Percentiles rank a stretch among this genome's conserved stretches.
phyloP scores from a whole-genome alignment of 2,113 vertebrate species.

The Phylloscopus whistleri region DNA sequence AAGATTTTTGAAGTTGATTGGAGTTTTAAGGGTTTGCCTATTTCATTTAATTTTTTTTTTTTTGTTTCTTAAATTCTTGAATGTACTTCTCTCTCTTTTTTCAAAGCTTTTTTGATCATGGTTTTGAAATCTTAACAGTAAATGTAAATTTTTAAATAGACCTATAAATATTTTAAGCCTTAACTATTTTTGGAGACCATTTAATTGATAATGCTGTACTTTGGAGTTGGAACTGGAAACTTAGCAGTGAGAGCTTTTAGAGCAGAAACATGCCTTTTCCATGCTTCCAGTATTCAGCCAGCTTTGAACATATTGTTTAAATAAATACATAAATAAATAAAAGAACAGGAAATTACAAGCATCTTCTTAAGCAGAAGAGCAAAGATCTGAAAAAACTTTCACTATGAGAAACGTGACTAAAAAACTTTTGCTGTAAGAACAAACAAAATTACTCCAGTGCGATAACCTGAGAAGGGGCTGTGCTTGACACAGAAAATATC shows the following conservation, averaged over 20 bases:
- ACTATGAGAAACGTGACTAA: neutral
- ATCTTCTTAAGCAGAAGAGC: neutral
- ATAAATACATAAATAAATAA: neutral
- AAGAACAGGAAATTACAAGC: neutral
- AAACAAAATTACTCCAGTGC: neutral
- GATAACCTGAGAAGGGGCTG: neutral
- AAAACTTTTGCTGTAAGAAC: neutral
- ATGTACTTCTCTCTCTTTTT: neutral
- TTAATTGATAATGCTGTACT: neutral
- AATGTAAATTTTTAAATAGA: neutral
- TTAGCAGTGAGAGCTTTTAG: neutral
- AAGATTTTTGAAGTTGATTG: neutral
- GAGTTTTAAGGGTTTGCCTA: neutral
- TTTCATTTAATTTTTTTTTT: neutral
- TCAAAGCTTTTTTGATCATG: neutral
- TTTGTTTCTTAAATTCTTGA: neutral
- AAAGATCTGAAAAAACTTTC: neutral
- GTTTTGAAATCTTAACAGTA: neutral
- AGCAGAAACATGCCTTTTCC: neutral
- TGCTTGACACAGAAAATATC: neutral
- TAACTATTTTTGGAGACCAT: neutral
- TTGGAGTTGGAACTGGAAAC: neutral
- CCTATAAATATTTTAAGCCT: neutral
- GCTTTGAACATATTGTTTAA: neutral
- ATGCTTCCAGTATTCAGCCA: neutral